Evolutionary conservation across 2,888 invertebrate species (phyloP).

Genomic region (Andrena bicolor): DNA sequence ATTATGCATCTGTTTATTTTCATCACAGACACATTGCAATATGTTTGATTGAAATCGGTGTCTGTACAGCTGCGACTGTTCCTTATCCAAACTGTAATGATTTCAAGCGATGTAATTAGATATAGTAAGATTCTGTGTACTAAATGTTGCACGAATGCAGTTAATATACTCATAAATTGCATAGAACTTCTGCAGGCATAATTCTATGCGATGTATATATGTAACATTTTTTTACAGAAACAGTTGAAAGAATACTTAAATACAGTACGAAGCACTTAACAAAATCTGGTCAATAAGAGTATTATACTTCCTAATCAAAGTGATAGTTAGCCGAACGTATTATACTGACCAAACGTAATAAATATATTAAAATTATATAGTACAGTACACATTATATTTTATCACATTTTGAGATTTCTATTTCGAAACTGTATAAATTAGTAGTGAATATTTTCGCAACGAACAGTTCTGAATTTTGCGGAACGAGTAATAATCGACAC

Average conservation of each 20-base stretch:
- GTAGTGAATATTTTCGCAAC: conserved; percentile 35
- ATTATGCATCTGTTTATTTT: too few species aligned
- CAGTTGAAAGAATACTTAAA: conserved; percentile 25
- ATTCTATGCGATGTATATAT: conserved; percentile 13
- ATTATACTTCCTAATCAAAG: conserved; percentile 55
- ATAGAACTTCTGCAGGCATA: conserved; percentile 17
- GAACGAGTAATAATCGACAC: conserved; percentile 32
- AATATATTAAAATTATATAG: conserved; percentile 44
- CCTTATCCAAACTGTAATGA: too few species aligned
- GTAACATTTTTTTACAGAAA: conserved; percentile 16
- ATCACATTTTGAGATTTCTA: conserved; percentile 58
- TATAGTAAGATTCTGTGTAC: conserved; percentile 4
- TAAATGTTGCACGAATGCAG: conserved; percentile 18
- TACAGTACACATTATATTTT: conserved; percentile 44
- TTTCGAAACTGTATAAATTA: conserved; percentile 32
- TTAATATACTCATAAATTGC: conserved; percentile 1
- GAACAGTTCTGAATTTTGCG: conserved; percentile 22
- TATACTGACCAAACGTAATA: conserved; percentile 34
- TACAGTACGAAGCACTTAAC: conserved; percentile 42
- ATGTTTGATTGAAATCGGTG: too few species aligned
- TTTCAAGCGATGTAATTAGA: conserved; percentile 1
- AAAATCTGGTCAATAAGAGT: conserved; percentile 47
- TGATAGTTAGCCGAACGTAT: conserved; percentile 37
- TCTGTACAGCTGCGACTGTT: too few species aligned
- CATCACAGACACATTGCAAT: too few species aligned